Percentiles rank a stretch among this genome's conserved stretches.
phyloP scores from a whole-genome alignment of 2,113 vertebrate species.

The Macroglossus sobrinus region DNA sequence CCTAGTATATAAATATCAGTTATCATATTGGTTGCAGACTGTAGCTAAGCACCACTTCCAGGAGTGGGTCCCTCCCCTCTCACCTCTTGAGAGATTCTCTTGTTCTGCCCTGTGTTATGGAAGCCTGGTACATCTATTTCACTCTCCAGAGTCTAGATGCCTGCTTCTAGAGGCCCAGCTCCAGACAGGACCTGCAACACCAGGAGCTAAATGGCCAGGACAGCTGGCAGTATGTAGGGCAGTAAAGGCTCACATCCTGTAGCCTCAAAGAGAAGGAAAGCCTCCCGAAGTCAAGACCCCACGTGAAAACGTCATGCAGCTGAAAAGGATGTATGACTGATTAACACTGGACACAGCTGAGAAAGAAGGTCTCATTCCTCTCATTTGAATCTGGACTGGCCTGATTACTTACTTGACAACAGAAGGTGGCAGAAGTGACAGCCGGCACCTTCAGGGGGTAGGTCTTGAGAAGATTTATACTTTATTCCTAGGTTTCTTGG shows the following conservation, averaged over 20 bases:
- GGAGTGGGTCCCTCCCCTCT: not conserved
- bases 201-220: not conserved
- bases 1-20: not conserved
- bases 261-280: not conserved
- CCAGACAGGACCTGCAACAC: not conserved
- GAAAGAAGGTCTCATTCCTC: not conserved
- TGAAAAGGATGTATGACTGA: not conserved
- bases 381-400: not conserved
- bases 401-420: not conserved
- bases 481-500: not conserved
- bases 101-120: not conserved
- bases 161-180: not conserved
- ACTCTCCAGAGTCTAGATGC: not conserved
- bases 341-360: not conserved
- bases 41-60: not conserved
- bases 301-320: not conserved
- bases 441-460: not conserved
- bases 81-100: fast-evolving
- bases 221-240: not conserved
- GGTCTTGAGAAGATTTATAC: not conserved
- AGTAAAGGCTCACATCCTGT: not conserved
- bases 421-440: not conserved
- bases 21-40: not conserved
- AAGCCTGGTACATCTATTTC: not conserved
- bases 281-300: not conserved